Conservation (phyloP, 2,113 vertebrate species). For the Cavia porcellus region DNA sequence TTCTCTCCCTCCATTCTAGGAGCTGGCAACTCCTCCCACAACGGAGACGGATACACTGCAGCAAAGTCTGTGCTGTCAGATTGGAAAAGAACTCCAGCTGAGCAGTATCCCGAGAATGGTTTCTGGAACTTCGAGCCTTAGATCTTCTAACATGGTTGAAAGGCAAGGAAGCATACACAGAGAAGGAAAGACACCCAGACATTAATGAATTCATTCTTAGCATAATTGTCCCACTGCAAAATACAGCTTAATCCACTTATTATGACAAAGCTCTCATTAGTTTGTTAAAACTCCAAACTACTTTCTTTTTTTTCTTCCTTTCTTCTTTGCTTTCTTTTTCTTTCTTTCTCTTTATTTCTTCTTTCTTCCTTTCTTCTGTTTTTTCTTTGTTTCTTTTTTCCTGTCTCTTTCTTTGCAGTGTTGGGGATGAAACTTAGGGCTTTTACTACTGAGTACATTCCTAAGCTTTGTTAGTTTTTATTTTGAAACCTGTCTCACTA, state of each 20-base stretch:
- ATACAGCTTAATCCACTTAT: too few species aligned
- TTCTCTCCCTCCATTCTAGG: background rate
- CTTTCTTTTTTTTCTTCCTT: too few species aligned
- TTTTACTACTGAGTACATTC: background rate
- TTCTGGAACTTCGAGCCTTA: background rate
- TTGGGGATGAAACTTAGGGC: background rate
- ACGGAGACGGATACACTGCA: accelerated
- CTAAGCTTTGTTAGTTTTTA: background rate
- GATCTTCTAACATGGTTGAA: background rate
- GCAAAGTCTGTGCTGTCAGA: background rate
- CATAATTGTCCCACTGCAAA: too few species aligned
- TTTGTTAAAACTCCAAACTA: background rate
- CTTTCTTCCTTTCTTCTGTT: background rate
- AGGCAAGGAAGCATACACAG: background rate
- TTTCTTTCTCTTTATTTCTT: background rate
- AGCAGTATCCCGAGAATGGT: background rate
- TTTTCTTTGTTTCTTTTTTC: background rate
- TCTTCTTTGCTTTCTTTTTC: background rate
- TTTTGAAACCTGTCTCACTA: background rate
- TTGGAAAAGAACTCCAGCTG: background rate
- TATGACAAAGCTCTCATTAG: background rate
- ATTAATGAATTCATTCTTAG: background rate
- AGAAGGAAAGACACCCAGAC: background rate
- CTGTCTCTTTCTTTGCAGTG: background rate
- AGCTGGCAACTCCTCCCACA: background rate